These are phyloP conservation scores for Turritopsis rubra DNA, from an alignment of 30 jellyfish, hydroid and myxozoan species.

Conservation along the genomic window DNA sequence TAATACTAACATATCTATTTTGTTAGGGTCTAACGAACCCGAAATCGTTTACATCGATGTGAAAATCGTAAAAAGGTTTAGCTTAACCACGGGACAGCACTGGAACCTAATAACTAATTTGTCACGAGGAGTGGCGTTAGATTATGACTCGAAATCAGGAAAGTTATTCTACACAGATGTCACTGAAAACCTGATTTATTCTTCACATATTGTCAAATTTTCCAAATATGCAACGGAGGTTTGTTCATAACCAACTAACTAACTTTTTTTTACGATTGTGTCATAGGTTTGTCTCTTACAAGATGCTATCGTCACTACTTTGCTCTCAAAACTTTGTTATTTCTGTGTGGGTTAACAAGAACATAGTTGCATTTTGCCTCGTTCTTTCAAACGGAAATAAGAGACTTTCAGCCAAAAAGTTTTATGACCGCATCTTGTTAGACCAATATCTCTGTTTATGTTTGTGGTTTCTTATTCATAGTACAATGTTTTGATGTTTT, in stretches of 20 bases:
- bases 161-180: conserved; percentile 75
- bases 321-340: too few relatives aligned
- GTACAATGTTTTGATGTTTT: too few relatives aligned
- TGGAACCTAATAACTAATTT: conserved; percentile 45
- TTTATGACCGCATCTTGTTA: too few relatives aligned
- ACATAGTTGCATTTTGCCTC: too few relatives aligned
- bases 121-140: conserved; percentile 86
- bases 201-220: conserved; percentile 20
- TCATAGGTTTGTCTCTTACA: too few relatives aligned
- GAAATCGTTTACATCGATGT: conserved; percentile 68
- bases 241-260: background rate
- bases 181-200: conserved; percentile 59
- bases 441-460: too few relatives aligned
- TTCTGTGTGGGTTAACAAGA: too few relatives aligned
- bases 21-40: conserved; percentile 47
- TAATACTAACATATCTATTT: background rate
- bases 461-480: too few relatives aligned
- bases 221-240: conserved; percentile 19
- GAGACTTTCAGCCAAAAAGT: too few relatives aligned
- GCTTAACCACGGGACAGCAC: conserved; percentile 41
- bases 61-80: conserved; percentile 37
- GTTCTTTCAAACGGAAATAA: too few relatives aligned
- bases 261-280: too few relatives aligned
- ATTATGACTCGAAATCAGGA: conserved; percentile 65
- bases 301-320: too few relatives aligned